Evolutionary conservation across 2,113 vertebrate genomes (phyloP).

Genomic region (Oncorhynchus kisutch): DNA sequence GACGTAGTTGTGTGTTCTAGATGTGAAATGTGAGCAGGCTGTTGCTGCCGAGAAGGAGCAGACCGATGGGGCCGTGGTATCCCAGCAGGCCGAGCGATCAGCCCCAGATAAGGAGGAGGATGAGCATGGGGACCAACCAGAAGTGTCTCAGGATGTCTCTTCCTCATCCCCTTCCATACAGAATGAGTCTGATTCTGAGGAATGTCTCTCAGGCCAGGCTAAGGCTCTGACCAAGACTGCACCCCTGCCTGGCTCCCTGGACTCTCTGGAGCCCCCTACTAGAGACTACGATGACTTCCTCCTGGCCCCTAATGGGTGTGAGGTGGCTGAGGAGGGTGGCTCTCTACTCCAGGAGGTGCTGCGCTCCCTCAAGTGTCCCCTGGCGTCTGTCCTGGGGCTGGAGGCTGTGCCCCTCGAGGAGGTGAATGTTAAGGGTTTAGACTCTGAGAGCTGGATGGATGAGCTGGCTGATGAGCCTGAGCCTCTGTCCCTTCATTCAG

Average conservation of each 20-base stretch:
- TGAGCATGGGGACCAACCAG: slow-evolving; percentile 28
- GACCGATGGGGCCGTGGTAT: background rate
- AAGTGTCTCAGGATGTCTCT: slow-evolving; percentile 45
- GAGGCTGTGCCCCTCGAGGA: slow-evolving; percentile 27
- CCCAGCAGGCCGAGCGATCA: slow-evolving; percentile 2
- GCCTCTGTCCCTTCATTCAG: background rate
- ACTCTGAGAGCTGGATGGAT: background rate
- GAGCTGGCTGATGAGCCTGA: background rate
- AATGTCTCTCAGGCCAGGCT: slow-evolving; percentile 23
- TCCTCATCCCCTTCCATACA: slow-evolving; percentile 23
- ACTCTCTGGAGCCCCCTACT: slow-evolving; percentile 54
- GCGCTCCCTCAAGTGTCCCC: slow-evolving; percentile 69
- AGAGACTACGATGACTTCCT: slow-evolving; percentile 35
- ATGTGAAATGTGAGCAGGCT: background rate
- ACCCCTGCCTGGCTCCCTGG: slow-evolving; percentile 38
- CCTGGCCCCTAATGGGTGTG: slow-evolving; percentile 40
- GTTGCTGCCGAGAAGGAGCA: slow-evolving; percentile 8
- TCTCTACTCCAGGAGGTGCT: slow-evolving; percentile 74
- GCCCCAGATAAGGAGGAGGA: slow-evolving; percentile 20
- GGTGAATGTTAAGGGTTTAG: background rate
- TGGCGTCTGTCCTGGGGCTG: slow-evolving; percentile 39
- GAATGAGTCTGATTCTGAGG: slow-evolving; percentile 24
- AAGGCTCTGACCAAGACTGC: slow-evolving; percentile 34
- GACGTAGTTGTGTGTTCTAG: slow-evolving; percentile 34
- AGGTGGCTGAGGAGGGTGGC: slow-evolving; percentile 46